Evolutionary conservation across 64 coral and sea anemone species (phyloP).

Genomic region (Catalaphyllia jardinei): DNA sequence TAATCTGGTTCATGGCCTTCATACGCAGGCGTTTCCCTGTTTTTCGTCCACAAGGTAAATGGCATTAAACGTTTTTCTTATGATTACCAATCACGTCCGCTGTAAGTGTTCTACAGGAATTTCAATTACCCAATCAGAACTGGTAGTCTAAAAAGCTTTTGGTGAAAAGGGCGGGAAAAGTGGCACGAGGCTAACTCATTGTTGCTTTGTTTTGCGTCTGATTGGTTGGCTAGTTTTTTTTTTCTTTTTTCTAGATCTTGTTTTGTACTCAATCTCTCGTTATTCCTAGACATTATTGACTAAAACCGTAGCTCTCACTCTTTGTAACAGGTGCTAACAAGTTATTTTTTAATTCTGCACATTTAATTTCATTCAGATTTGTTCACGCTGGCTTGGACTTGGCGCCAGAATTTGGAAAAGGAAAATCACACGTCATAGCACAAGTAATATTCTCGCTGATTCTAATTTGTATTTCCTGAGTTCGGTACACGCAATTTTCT

Average conservation of each 20-base stretch:
- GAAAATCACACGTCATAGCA: constrained; percentile 65
- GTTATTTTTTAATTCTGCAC: not conserved
- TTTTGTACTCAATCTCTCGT: too few species aligned
- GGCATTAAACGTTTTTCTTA: not conserved
- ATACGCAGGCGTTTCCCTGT: constrained; percentile 72
- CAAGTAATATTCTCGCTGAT: constrained; percentile 37
- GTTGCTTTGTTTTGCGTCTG: too few species aligned
- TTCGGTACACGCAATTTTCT: not conserved
- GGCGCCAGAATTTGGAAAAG: constrained; percentile 77
- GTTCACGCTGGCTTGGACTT: constrained; percentile 83
- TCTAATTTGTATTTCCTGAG: not conserved
- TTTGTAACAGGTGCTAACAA: too few species aligned
- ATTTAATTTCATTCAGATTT: constrained; percentile 58
- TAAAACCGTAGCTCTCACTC: too few species aligned
- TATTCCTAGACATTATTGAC: too few species aligned
- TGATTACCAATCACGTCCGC: not conserved
- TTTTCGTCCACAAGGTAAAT: constrained; percentile 83
- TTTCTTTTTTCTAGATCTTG: too few species aligned
- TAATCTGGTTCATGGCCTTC: constrained; percentile 61
- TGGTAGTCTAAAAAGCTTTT: too few species aligned
- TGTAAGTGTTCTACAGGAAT: not conserved
- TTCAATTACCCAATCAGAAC: too few species aligned
- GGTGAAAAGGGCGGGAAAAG: too few species aligned
- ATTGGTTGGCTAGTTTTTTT: too few species aligned
- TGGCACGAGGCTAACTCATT: too few species aligned